Conservation (phyloP, 2,113 vertebrate species). For the Dryoscopus gambensis region DNA sequence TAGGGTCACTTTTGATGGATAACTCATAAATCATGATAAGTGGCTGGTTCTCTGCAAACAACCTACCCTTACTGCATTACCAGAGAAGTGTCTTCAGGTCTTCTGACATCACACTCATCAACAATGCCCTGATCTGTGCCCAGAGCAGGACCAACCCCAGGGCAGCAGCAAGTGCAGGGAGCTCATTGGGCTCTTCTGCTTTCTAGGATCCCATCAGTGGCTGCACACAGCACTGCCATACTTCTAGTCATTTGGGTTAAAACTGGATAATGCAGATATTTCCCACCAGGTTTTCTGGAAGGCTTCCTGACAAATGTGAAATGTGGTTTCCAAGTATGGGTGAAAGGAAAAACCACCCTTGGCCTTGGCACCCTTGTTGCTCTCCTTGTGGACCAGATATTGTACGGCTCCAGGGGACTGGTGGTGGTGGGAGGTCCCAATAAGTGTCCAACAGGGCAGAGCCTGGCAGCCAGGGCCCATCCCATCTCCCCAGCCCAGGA, state of each 20-base stretch:
- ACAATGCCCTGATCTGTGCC: not conserved
- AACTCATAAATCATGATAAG: not conserved
- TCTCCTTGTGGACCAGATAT: not conserved
- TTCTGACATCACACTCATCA: not conserved
- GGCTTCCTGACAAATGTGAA: not conserved
- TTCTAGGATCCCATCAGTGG: not conserved
- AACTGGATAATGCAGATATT: not conserved
- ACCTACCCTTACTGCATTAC: not conserved
- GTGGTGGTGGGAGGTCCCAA: not conserved
- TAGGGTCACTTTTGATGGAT: not conserved
- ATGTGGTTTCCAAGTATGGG: not conserved
- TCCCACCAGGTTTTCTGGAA: not conserved
- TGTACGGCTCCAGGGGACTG: not conserved
- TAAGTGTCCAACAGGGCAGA: accelerated
- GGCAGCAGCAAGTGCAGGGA: not conserved
- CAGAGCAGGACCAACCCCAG: not conserved
- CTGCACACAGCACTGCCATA: not conserved
- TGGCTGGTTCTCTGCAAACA: not conserved
- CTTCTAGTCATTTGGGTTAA: not conserved
- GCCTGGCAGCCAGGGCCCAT: not conserved
- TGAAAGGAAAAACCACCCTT: not conserved
- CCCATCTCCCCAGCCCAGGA: not conserved
- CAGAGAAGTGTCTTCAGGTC: not conserved
- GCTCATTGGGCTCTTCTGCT: not conserved
- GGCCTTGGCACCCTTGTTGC: not conserved